These are phyloP conservation scores for Cryptotis parvus DNA, from an alignment of 2,113 vertebrate genomes.

Conservation along the genomic window DNA sequence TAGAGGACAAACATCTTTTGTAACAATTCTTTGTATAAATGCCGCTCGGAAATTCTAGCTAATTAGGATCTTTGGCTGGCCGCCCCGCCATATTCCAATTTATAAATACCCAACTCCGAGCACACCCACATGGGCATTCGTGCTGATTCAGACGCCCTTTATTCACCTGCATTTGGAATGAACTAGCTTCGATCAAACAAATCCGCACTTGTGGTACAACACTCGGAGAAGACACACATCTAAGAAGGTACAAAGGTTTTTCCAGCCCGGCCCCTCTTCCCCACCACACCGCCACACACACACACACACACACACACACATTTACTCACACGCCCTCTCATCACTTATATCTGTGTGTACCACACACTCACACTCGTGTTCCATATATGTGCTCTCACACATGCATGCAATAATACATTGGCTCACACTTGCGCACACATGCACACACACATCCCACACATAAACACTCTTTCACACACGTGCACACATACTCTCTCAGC, in stretches of 20 bases:
- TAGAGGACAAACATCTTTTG: conserved; percentile 19
- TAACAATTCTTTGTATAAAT: conserved; percentile 1
- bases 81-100: background rate
- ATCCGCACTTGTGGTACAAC: background rate
- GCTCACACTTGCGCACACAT: too few relatives aligned
- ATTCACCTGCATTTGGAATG: conserved; percentile 30
- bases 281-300: too few relatives aligned
- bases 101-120: background rate
- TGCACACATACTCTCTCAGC: too few relatives aligned
- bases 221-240: background rate
- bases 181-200: background rate
- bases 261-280: background rate
- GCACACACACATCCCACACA: too few relatives aligned
- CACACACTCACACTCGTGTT: too few relatives aligned
- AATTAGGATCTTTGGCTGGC: background rate
- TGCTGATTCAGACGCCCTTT: conserved; percentile 17
- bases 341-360: too few relatives aligned
- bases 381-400: too few relatives aligned
- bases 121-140: background rate
- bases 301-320: too few relatives aligned
- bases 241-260: background rate
- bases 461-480: too few relatives aligned
- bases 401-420: too few relatives aligned
- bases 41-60: background rate
- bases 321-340: too few relatives aligned